Percentiles rank a stretch among this genome's conserved stretches.
Conservation (phyloP, 2,888 invertebrate genomes). For the Alloplasta piceator region DNA sequence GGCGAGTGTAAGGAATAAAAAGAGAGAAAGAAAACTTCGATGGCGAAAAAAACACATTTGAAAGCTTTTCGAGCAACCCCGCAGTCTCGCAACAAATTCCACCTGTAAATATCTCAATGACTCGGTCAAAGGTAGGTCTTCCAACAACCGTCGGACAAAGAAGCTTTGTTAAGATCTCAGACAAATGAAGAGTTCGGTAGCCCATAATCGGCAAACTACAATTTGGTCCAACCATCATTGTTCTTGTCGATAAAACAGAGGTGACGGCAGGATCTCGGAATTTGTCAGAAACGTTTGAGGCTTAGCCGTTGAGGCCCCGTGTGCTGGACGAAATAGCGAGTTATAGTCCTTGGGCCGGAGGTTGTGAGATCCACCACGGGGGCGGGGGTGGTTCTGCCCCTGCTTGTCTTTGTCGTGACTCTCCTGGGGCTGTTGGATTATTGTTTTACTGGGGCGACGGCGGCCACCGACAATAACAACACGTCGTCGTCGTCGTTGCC, state of each 20-base stretch:
- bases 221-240: neutral
- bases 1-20: neutral
- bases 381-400: conserved; percentile 80
- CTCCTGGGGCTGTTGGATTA: conserved; percentile 69
- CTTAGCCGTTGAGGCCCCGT: conserved; percentile 15
- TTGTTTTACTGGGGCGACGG: conserved; percentile 71
- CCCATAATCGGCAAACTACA: neutral
- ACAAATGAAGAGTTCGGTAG: neutral
- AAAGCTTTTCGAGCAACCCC: conserved; percentile 1
- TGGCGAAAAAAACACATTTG: too few species aligned
- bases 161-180: neutral
- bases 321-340: conserved; percentile 72
- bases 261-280: neutral
- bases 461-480: conserved; percentile 70
- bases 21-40: neutral
- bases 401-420: conserved; percentile 80
- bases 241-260: neutral
- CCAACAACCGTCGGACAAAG: neutral
- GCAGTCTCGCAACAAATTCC: neutral
- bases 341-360: conserved; percentile 75
- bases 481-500: conserved; percentile 63
- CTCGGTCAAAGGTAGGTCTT: neutral
- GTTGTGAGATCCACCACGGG: conserved; percentile 79
- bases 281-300: neutral
- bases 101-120: conserved; percentile 2